Evolutionary conservation across 1,140 invertebrate genomes (phyloP), one percentile per base, ranked within the genome.

Genomic region (Bombus haemorrhoidalis): DNA sequence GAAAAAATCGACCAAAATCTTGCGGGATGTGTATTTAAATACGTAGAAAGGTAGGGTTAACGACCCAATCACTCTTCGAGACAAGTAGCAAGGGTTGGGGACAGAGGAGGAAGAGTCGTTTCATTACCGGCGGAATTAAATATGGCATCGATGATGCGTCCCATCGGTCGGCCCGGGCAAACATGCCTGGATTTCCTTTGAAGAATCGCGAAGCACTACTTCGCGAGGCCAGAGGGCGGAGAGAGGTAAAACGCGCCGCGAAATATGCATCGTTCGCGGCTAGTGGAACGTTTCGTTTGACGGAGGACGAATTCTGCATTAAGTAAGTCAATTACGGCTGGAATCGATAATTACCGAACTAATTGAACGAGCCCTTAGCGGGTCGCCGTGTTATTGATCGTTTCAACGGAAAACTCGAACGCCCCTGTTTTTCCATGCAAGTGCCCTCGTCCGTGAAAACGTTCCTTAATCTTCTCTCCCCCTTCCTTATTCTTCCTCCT

Each of bases 331-430:
- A 85, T 85, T 85, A 85, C 59, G 68, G 53, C 53, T 25, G 74
- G 77, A 77, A 89, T 89, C 81, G 84, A 57, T 89, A 89, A 76
- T 89, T 89, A 86, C 64, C 57, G 73, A 64, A 78, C 68, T 89
- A 89, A 89, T 87, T 89, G 88, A 83, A 89, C 79, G 68, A 79
- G 69, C 64, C 84, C 84, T 83, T 78, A 53, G 41, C 80, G 37
- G 74, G 57, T 53, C 78, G 64, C 66, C 64, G 59, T 75, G 62
- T 79, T 81, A 83, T 81, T 62, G 69, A 68, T 88, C 68, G 57
- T 66, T n/a, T 37, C n/a, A 41, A 32, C 37, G 34, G 34, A 43
- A 57, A 74, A 75, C 78, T 81, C 71, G 78, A 81, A 81, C 71
- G 69, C 1, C 69, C 37, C 81, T 85, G 68, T 89, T 75, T 73